Evolutionary conservation across 2,888 invertebrate species (phyloP).

Genomic region (Ichneumoninae sp.): DNA sequence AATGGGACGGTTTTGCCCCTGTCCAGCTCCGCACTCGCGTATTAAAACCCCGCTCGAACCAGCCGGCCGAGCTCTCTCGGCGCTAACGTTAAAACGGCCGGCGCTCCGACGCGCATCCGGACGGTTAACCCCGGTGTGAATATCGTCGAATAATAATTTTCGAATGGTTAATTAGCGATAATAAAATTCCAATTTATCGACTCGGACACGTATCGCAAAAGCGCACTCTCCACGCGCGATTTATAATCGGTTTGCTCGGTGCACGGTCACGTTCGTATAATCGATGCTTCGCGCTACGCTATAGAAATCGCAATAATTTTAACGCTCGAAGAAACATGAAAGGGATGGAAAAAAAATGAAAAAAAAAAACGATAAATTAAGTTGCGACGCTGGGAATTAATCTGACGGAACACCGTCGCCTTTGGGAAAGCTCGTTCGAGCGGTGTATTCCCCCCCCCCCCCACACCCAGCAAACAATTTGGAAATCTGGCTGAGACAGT

Average conservation of each 20-base stretch:
- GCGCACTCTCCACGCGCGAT: conserved; percentile 69
- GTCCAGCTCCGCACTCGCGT: conserved; percentile 39
- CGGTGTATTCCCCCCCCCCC: not conserved
- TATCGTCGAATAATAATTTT: conserved; percentile 82
- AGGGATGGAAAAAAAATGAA: not conserved
- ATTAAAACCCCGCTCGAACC: conserved; percentile 24
- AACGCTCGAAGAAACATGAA: conserved; percentile 35
- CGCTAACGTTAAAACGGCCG: not conserved
- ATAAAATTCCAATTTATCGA: conserved; percentile 83
- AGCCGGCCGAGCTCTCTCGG: not conserved
- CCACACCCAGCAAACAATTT: conserved; percentile 57
- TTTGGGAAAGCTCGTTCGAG: conserved; percentile 43
- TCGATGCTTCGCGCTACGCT: conserved; percentile 35
- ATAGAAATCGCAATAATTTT: conserved; percentile 28
- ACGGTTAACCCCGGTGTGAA: conserved; percentile 76
- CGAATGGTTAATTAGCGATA: conserved; percentile 82
- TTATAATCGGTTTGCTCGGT: conserved; percentile 76
- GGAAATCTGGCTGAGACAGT: conserved; percentile 72
- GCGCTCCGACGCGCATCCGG: conserved; percentile 57
- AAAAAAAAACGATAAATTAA: conserved; percentile 21
- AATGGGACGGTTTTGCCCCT: conserved; percentile 71
- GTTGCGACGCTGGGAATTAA: conserved; percentile 9
- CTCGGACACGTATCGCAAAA: conserved; percentile 57
- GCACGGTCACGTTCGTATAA: conserved; percentile 73
- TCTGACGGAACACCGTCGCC: not conserved